Evolutionary conservation across 2,888 invertebrate species (phyloP).

Genomic region (Ophion slaviceki): DNA sequence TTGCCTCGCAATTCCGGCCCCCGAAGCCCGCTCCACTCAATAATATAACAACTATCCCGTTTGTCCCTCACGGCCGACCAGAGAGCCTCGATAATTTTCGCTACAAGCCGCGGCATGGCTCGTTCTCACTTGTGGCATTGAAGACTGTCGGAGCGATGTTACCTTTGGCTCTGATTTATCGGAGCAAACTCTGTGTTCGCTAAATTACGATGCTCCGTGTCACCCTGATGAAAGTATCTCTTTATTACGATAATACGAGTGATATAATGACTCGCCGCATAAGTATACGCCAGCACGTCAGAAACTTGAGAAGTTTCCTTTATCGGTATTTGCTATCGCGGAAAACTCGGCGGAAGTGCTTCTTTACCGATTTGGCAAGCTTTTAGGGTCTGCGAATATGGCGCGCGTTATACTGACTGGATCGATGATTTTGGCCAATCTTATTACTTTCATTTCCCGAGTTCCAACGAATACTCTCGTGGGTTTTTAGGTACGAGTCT

Average conservation of each 20-base stretch:
- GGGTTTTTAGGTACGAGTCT: too few species aligned
- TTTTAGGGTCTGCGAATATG: too few species aligned
- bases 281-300: too few species aligned
- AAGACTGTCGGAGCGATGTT: not conserved
- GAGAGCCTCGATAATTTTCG: constrained; percentile 36
- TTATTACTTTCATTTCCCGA: too few species aligned
- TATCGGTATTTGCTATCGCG: too few species aligned
- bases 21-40: not conserved
- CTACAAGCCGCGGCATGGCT: not conserved
- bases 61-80: constrained; percentile 15
- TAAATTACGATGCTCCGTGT: constrained; percentile 1
- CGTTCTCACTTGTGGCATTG: constrained; percentile 2
- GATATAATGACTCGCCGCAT: too few species aligned
- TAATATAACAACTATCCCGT: constrained; percentile 38
- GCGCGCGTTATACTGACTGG: too few species aligned
- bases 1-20: constrained; percentile 46
- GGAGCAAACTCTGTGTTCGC: constrained; percentile 9
- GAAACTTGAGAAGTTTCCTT: too few species aligned
- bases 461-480: too few species aligned
- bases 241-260: not conserved
- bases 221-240: not conserved
- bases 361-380: too few species aligned
- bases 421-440: too few species aligned
- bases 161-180: constrained; percentile 25
- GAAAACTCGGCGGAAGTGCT: too few species aligned